phyloP scores from a whole-genome alignment of 1,140 invertebrate genomes.

The Kradibia gibbosae region DNA sequence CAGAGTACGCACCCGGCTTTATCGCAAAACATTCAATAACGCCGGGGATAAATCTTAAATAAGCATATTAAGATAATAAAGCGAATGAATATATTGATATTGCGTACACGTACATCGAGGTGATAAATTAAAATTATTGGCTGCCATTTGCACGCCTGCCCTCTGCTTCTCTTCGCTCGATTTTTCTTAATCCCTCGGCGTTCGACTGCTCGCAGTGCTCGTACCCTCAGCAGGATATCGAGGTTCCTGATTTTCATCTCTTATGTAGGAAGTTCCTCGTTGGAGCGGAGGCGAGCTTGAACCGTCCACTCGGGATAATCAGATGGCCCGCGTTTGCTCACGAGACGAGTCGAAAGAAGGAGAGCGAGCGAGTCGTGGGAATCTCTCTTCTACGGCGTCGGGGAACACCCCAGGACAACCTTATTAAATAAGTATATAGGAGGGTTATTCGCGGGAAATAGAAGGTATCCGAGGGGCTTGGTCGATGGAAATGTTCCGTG shows the following conservation, averaged over 20 bases:
- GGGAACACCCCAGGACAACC: not conserved
- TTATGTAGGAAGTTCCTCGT: not conserved
- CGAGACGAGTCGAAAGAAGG: conserved; percentile 9
- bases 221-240: not conserved
- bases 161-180: not conserved
- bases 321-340: conserved; percentile 26
- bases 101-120: not conserved
- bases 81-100: not conserved
- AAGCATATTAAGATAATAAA: too few relatives aligned
- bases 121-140: not conserved
- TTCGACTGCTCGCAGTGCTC: not conserved
- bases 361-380: conserved; percentile 24
- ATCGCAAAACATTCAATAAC: too few relatives aligned
- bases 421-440: conserved; percentile 36
- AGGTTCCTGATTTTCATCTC: conserved; percentile 22
- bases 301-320: conserved; percentile 20
- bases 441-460: not conserved
- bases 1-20: too few relatives aligned
- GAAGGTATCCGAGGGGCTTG: not conserved
- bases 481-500: too few relatives aligned
- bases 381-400: not conserved
- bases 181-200: not conserved
- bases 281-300: not conserved
- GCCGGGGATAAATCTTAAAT: too few relatives aligned
- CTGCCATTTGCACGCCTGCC: not conserved